Conservation (phyloP, 64 coral and sea anemone genomes). For the Catalaphyllia jardinei region DNA sequence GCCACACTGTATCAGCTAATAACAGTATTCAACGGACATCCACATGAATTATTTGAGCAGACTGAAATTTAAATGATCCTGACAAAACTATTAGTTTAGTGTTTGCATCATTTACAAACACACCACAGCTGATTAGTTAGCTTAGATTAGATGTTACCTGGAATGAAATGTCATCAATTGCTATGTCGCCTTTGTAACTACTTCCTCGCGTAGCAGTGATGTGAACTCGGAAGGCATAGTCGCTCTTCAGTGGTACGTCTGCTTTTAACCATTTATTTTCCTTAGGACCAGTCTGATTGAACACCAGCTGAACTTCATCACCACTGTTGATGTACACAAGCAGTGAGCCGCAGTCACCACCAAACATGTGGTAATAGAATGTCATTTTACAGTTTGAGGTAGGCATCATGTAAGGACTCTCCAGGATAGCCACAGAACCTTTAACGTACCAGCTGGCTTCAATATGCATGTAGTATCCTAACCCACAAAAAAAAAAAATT, state of each 20-base stretch:
- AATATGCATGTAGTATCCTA: constrained; percentile 88
- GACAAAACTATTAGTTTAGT: no score
- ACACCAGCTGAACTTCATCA: constrained; percentile 23
- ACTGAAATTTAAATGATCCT: no score
- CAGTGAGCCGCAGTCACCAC: constrained; percentile 55
- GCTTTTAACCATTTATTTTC: constrained; percentile 50
- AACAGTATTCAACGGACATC: no score
- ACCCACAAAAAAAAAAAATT: neutral
- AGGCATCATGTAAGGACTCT: constrained; percentile 80
- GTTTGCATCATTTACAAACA: no score
- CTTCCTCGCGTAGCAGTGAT: constrained; percentile 62
- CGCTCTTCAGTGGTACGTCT: constrained; percentile 44
- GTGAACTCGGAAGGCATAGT: constrained; percentile 83
- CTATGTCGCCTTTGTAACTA: constrained; percentile 67
- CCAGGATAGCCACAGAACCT: constrained; percentile 67
- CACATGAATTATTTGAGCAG: no score
- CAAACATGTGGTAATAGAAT: constrained; percentile 86
- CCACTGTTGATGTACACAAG: constrained; percentile 73
- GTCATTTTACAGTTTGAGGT: constrained; percentile 61
- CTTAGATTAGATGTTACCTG: neutral
- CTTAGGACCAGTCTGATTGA: constrained; percentile 58
- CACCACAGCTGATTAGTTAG: no score
- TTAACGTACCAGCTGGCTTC: constrained; percentile 68
- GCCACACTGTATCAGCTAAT: no score
- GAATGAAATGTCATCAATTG: constrained; percentile 84